A percentile compares a stretch with the other conserved stretches of the same genome.
phyloP scores from a whole-genome alignment of 2,113 vertebrate genomes.

The Sigmodon hispidus region DNA sequence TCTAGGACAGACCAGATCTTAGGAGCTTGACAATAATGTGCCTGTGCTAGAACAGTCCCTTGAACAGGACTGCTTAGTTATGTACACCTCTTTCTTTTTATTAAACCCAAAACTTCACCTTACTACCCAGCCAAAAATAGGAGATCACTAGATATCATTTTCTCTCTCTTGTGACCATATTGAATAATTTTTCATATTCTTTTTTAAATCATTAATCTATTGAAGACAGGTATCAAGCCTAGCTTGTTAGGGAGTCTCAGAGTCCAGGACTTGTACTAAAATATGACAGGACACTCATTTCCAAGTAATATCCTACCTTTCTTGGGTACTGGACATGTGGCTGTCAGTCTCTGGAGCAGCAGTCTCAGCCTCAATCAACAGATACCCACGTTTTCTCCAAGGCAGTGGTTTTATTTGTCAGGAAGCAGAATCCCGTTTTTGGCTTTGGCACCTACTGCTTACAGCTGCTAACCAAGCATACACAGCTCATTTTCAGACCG shows the following conservation, averaged over 20 bases:
- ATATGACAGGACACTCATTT: background rate
- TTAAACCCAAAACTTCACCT: background rate
- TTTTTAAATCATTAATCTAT: background rate
- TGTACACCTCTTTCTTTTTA: background rate
- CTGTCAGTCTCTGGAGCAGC: background rate
- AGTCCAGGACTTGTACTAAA: background rate
- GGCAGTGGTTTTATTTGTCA: background rate
- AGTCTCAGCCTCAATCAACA: background rate
- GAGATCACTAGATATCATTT: background rate
- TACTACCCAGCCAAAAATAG: background rate
- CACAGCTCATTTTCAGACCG: background rate
- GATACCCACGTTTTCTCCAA: background rate
- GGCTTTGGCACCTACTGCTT: background rate
- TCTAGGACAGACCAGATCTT: background rate
- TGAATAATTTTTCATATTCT: background rate
- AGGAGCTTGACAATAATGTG: background rate
- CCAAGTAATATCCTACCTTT: background rate
- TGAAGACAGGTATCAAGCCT: background rate
- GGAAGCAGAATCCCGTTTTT: background rate
- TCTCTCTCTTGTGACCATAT: background rate
- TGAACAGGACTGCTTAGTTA: background rate
- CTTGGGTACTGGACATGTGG: accelerated
- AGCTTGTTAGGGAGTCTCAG: background rate
- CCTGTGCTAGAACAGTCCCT: background rate
- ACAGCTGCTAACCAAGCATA: background rate